phyloP scores from a whole-genome alignment of 2,797 vertebrate genomes.

The Tenualosa thibaudeaui region DNA sequence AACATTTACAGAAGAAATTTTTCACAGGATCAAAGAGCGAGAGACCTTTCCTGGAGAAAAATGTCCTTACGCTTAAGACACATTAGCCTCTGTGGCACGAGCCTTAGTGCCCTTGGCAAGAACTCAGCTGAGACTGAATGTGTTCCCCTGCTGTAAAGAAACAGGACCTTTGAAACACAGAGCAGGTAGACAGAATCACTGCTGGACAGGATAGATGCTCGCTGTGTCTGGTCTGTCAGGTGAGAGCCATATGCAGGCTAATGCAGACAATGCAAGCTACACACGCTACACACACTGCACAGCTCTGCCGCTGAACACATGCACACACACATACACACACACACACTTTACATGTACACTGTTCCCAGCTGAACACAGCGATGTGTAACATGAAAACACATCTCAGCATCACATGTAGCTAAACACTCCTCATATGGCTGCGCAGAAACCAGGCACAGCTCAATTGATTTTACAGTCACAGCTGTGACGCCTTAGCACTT shows the following conservation, averaged over 20 bases:
- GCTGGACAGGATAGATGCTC: constrained; percentile 39
- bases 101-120: neutral
- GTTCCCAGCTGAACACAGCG: neutral
- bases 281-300: neutral
- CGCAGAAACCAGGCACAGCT: neutral
- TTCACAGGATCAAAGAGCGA: neutral
- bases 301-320: too few relatives aligned
- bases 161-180: constrained; percentile 40
- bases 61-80: neutral
- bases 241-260: constrained; percentile 56
- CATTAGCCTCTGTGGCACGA: neutral
- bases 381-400: neutral
- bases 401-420: neutral
- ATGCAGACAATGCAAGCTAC: constrained; percentile 12
- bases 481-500: neutral
- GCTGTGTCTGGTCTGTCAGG: constrained; percentile 59
- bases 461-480: constrained; percentile 12
- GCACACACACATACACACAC: neutral
- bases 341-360: neutral
- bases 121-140: neutral
- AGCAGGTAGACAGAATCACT: constrained; percentile 57
- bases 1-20: neutral
- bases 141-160: neutral
- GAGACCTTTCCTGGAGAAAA: neutral
- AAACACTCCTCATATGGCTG: neutral